A percentile compares a stretch with the other conserved stretches of the same genome.
These are phyloP conservation scores for Dasyurus viverrinus DNA, from an alignment of 2,113 vertebrate genomes.

Conservation along the genomic window DNA sequence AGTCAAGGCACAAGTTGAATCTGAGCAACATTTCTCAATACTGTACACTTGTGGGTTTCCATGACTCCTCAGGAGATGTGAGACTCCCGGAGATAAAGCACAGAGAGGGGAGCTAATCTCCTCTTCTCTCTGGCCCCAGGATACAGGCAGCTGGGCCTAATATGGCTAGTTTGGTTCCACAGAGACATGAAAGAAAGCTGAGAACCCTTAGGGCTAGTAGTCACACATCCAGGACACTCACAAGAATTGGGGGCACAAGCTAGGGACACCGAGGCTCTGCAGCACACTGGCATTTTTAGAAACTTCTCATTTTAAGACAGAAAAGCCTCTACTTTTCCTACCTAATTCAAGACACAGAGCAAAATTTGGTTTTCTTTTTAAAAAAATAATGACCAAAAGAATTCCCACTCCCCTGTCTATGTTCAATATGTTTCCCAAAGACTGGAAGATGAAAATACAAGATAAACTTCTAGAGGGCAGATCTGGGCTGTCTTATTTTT, in stretches of 20 bases:
- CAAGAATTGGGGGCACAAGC: conserved; percentile 38
- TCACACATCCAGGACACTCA: conserved; percentile 69
- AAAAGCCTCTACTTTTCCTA: background rate
- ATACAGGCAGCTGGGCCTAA: conserved; percentile 52
- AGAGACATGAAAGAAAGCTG: conserved; percentile 51
- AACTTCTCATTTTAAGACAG: conserved; percentile 36
- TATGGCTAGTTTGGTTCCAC: conserved; percentile 51
- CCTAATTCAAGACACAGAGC: conserved; percentile 44
- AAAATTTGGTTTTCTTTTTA: conserved; percentile 68
- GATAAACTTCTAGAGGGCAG: background rate
- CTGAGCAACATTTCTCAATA: conserved; percentile 66
- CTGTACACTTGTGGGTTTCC: conserved; percentile 68
- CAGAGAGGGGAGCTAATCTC: conserved; percentile 54
- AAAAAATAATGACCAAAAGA: conserved; percentile 33
- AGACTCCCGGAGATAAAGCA: conserved; percentile 65
- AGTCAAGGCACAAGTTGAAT: conserved; percentile 73
- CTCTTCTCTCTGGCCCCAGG: conserved; percentile 59
- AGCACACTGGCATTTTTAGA: conserved; percentile 54
- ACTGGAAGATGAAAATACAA: conserved; percentile 45
- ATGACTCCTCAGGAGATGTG: conserved; percentile 47
- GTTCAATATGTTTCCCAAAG: conserved; percentile 42
- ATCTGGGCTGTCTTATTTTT: background rate
- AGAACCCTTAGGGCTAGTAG: conserved; percentile 63
- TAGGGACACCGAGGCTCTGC: conserved; percentile 44
- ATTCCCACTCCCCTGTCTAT: conserved; percentile 43